Conservation (phyloP, 1,140 invertebrate genomes). For the Argopecten irradians region DNA sequence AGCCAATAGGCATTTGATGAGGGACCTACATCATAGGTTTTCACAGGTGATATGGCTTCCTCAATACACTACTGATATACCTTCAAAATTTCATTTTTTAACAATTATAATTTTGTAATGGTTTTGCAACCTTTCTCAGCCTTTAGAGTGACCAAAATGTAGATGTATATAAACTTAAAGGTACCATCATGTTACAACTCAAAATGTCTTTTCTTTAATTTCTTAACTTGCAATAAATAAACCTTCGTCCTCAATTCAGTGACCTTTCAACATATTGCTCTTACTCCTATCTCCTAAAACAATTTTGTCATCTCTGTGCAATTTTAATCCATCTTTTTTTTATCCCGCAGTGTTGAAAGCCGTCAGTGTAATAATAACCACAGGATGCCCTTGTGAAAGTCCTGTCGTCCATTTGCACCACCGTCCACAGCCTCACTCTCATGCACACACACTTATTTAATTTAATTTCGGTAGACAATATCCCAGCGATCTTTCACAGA, state of each 20-base stretch:
- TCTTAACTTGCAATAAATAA: no score
- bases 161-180: no score
- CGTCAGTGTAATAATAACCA: neutral
- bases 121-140: no score
- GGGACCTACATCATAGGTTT: neutral
- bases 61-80: neutral
- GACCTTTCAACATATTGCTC: neutral
- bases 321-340: slow-evolving; percentile 4
- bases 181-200: no score
- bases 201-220: no score
- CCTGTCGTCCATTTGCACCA: slow-evolving; percentile 4
- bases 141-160: no score
- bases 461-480: neutral
- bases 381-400: neutral
- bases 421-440: neutral
- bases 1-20: neutral
- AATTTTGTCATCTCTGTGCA: neutral
- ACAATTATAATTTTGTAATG: no score
- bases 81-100: neutral
- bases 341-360: neutral
- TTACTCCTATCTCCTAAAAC: neutral
- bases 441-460: neutral
- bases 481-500: neutral
- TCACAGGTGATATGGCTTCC: neutral
- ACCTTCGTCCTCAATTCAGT: neutral